These are phyloP conservation scores for Manduca sexta DNA, from an alignment of 1,140 invertebrate genomes.

Conservation along the genomic window DNA sequence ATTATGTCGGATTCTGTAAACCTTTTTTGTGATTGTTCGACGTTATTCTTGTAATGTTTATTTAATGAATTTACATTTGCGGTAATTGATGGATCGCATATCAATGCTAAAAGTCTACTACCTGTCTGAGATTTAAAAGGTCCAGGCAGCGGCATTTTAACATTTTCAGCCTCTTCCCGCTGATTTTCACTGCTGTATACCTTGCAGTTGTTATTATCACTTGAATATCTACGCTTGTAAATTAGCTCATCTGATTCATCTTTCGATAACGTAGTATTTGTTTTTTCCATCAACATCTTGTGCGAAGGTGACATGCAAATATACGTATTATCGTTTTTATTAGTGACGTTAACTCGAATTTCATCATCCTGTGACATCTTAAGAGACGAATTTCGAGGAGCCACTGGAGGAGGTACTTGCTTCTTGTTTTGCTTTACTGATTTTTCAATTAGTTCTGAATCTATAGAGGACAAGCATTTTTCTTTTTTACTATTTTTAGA, in stretches of 20 bases:
- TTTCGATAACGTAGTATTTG: slow-evolving; percentile 54
- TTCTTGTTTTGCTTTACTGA: slow-evolving; percentile 17
- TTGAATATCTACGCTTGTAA: no score
- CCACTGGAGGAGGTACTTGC: slow-evolving; percentile 46
- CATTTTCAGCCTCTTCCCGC: slow-evolving; percentile 2
- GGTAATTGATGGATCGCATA: slow-evolving; percentile 44
- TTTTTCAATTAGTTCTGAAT: slow-evolving; percentile 27
- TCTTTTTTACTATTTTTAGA: background rate
- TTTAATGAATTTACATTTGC: slow-evolving; percentile 35
- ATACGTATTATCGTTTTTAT: slow-evolving; percentile 75
- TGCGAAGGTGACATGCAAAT: slow-evolving; percentile 83
- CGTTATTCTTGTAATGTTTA: slow-evolving; percentile 17
- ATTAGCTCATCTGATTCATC: slow-evolving; percentile 31
- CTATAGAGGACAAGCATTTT: background rate
- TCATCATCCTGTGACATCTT: slow-evolving; percentile 48
- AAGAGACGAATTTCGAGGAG: slow-evolving; percentile 59
- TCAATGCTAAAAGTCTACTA: slow-evolving; percentile 55
- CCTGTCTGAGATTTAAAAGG: slow-evolving; percentile 65
- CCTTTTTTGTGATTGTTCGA: slow-evolving; percentile 15
- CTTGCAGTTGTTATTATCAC: no score
- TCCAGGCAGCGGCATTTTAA: slow-evolving; percentile 25
- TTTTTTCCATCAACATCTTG: slow-evolving; percentile 72
- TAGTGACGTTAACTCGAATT: slow-evolving; percentile 76
- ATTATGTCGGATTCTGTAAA: slow-evolving; percentile 4
- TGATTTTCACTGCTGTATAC: no score